phyloP scores from a whole-genome alignment of 53 echinoderm and acorn worm species.

The Zoroaster sp. region DNA sequence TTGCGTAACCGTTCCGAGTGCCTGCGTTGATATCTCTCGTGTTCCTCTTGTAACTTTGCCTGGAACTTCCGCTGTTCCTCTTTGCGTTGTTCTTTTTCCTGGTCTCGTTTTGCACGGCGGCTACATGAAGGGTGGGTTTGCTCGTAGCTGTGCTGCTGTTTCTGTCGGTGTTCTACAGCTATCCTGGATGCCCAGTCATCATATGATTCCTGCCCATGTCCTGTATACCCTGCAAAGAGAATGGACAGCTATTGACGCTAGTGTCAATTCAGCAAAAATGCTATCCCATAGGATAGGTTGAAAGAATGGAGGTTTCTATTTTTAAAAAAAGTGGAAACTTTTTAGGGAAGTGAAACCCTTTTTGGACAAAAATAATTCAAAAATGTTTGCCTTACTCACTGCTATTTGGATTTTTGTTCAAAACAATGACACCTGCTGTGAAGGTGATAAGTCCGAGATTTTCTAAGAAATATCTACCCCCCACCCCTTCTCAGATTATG shows the following conservation, averaged over 20 bases:
- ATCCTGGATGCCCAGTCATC: conserved; percentile 86
- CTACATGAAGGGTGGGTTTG: neutral
- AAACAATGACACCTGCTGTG: no score
- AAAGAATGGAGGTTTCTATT: no score
- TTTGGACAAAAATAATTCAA: no score
- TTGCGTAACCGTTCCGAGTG: conserved; percentile 62
- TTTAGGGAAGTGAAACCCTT: no score
- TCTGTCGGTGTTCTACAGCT: conserved; percentile 63
- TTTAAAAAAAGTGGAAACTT: no score
- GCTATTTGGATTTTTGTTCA: no score
- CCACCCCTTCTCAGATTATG: no score
- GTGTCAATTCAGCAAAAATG: neutral
- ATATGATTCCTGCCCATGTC: conserved; percentile 53
- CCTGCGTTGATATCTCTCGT: conserved; percentile 40
- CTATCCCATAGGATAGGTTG: no score
- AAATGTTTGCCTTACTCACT: no score
- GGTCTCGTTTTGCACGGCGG: neutral
- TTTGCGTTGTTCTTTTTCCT: neutral
- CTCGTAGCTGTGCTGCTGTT: conserved; percentile 33
- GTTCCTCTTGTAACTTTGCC: conserved; percentile 63
- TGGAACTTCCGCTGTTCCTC: conserved; percentile 32
- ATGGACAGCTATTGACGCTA: neutral
- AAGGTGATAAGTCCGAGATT: no score
- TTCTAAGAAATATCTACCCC: no score
- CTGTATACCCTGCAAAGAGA: conserved; percentile 2